Conservation (phyloP, 2,888 invertebrate genomes). For the Sarcophaga carnaria region DNA sequence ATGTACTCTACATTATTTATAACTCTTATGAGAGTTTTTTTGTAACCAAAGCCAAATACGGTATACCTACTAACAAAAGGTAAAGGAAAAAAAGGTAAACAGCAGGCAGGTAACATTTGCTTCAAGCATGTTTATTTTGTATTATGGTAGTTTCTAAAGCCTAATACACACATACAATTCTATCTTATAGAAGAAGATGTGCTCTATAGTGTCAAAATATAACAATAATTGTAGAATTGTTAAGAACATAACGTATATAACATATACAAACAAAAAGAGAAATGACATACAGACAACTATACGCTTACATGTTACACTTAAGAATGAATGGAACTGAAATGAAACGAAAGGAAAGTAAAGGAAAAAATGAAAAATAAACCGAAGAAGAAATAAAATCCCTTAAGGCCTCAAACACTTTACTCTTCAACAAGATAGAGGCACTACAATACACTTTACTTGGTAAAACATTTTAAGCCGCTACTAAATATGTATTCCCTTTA, state of each 20-base stretch:
- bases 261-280: neutral
- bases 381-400: conserved; percentile 44
- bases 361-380: conserved; percentile 6
- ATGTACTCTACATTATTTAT: too few relatives aligned
- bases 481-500: neutral
- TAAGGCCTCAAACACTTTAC: conserved; percentile 8
- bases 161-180: neutral
- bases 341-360: neutral
- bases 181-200: neutral
- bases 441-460: neutral
- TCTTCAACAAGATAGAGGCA: neutral
- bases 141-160: conserved; percentile 30
- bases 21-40: neutral
- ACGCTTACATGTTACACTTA: neutral
- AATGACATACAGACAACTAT: neutral
- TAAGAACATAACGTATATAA: conserved; percentile 28
- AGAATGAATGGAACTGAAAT: conserved; percentile 10
- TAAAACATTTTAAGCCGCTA: too few relatives aligned
- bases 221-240: conserved; percentile 45
- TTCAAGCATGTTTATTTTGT: conserved; percentile 23
- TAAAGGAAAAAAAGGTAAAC: neutral
- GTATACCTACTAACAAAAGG: neutral
- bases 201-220: conserved; percentile 26
- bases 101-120: conserved; percentile 34
- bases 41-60: neutral